A percentile compares a stretch with the other conserved stretches of the same genome.
Evolutionary conservation across 2,888 invertebrate genomes (phyloP).

Genomic region (Brachyopa scutellaris): DNA sequence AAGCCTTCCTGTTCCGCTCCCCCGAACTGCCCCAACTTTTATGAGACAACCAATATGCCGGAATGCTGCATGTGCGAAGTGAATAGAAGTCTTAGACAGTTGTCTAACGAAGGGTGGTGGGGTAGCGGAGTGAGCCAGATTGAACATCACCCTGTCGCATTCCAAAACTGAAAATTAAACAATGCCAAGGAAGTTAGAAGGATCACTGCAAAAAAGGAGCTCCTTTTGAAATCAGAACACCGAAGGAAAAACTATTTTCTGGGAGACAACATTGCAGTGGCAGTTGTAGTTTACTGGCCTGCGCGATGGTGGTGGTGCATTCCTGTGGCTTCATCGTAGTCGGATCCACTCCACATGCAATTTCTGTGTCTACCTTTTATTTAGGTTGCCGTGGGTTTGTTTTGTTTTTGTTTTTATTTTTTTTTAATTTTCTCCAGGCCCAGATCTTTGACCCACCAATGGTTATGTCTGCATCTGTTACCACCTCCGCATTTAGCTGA

Average conservation of each 20-base stretch:
- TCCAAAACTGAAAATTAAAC: constrained; percentile 62
- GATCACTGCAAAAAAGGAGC: constrained; percentile 25
- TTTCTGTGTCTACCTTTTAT: constrained; percentile 64
- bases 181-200: constrained; percentile 60
- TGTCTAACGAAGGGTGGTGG: constrained; percentile 8
- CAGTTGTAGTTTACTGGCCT: constrained; percentile 21
- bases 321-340: constrained; percentile 63
- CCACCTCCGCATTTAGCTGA: constrained; percentile 69
- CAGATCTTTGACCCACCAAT: constrained; percentile 69
- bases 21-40: constrained; percentile 15
- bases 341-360: constrained; percentile 44
- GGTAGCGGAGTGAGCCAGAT: not conserved
- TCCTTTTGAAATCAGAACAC: not conserved
- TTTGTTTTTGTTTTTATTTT: constrained; percentile 29
- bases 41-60: constrained; percentile 12
- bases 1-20: constrained; percentile 15
- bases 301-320: constrained; percentile 47
- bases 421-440: constrained; percentile 66
- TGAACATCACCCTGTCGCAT: constrained; percentile 46
- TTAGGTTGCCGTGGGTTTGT: constrained; percentile 65
- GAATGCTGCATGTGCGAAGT: constrained; percentile 44
- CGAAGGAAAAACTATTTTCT: constrained; percentile 4
- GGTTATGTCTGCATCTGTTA: constrained; percentile 58
- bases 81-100: constrained; percentile 32
- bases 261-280: constrained; percentile 40